These are phyloP conservation scores for honey bee (Apis mellifera) DNA, from an alignment of 1,140 invertebrate species.

Conservation along the genomic window DNA sequence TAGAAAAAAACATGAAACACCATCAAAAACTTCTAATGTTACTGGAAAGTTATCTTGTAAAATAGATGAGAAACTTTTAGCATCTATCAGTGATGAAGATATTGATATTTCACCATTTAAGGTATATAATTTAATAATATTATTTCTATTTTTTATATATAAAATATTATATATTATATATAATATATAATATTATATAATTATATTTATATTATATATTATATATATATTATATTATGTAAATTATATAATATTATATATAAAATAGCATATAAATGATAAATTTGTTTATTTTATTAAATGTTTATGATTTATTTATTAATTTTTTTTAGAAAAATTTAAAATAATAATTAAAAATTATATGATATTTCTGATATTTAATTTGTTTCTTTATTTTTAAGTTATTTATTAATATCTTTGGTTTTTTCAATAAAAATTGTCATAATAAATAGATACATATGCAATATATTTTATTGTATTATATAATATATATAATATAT, in stretches of 20 bases:
- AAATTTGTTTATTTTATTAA: too few species aligned
- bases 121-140: constrained; percentile 62
- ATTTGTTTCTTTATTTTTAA: background rate
- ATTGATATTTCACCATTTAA: constrained; percentile 80
- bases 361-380: background rate
- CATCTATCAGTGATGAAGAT: constrained; percentile 74
- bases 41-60: constrained; percentile 65
- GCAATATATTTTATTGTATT: too few species aligned
- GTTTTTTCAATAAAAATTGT: background rate
- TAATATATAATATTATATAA: too few species aligned
- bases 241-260: too few species aligned
- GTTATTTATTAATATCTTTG: background rate
- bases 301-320: too few species aligned
- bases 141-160: constrained; percentile 10
- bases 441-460: background rate
- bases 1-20: constrained; percentile 70
- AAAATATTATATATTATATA: background rate
- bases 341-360: background rate
- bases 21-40: constrained; percentile 59
- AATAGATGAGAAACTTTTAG: constrained; percentile 75
- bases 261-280: too few species aligned
- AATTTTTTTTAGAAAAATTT: background rate
- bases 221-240: too few species aligned
- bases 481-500: background rate
- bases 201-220: too few species aligned